Percentiles rank a stretch among this genome's conserved stretches.
These are phyloP conservation scores for Sakesphorus luctuosus DNA, from an alignment of 2,113 vertebrate species.

Conservation along the genomic window DNA sequence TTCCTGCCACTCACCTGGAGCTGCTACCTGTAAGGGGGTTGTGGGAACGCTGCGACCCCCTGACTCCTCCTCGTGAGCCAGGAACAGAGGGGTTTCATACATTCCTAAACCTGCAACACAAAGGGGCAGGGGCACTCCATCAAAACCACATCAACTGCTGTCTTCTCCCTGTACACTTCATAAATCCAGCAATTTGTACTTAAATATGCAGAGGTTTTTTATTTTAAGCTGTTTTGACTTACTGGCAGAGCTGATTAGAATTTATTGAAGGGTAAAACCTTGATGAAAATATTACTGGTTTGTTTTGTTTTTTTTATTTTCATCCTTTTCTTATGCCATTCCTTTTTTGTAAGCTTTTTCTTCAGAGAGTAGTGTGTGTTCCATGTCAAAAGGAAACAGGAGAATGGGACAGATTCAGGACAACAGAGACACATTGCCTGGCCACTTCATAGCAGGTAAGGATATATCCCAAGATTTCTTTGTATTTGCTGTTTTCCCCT, in stretches of 20 bases:
- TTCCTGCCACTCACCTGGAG: constrained; percentile 79
- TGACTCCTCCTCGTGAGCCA: constrained; percentile 90
- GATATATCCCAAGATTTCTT: neutral
- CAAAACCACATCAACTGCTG: neutral
- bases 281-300: neutral
- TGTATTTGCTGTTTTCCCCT: neutral
- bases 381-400: neutral
- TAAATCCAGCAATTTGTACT: neutral
- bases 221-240: neutral
- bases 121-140: neutral
- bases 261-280: neutral
- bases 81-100: constrained; percentile 90
- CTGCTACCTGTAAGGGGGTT: constrained; percentile 85
- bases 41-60: constrained; percentile 93
- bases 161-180: neutral
- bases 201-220: neutral
- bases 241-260: neutral
- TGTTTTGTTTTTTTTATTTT: neutral
- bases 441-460: neutral
- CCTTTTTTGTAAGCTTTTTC: neutral
- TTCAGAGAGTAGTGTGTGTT: neutral
- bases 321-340: neutral
- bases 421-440: neutral
- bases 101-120: constrained; percentile 86
- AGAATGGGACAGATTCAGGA: neutral